Evolutionary conservation across 2,113 vertebrate genomes (phyloP).

Genomic region (Hucho hucho): DNA sequence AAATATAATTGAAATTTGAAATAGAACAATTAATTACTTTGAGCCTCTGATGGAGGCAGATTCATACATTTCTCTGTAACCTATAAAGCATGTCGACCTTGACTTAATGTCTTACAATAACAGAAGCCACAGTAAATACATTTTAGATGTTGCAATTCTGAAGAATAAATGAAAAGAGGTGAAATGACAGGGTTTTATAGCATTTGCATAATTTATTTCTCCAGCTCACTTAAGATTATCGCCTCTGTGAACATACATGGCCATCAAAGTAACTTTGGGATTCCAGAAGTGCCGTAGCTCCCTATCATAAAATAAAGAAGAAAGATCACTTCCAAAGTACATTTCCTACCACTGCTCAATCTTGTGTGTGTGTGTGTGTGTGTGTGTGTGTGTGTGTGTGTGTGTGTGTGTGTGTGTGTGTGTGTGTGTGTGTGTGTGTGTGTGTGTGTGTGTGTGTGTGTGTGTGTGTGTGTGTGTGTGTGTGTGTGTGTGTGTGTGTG

Average conservation of each 20-base stretch:
- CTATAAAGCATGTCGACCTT: not conserved
- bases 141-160: no score
- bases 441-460: no score
- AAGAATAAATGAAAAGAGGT: not conserved
- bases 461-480: not conserved
- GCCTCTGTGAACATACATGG: not conserved
- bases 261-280: no score
- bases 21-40: slow-evolving; percentile 38
- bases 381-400: no score
- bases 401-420: no score
- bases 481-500: no score
- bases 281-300: no score
- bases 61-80: not conserved
- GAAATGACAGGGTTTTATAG: not conserved
- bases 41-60: slow-evolving; percentile 17
- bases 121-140: not conserved
- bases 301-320: no score
- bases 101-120: not conserved
- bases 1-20: slow-evolving; percentile 15
- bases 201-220: no score
- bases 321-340: not conserved
- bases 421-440: not conserved
- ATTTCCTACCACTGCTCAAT: not conserved
- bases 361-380: not conserved
- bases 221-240: not conserved